Base-by-base conservation (phyloP, 2,888 invertebrate species). In the Spatulosminthurus flaviceps region DNA sequence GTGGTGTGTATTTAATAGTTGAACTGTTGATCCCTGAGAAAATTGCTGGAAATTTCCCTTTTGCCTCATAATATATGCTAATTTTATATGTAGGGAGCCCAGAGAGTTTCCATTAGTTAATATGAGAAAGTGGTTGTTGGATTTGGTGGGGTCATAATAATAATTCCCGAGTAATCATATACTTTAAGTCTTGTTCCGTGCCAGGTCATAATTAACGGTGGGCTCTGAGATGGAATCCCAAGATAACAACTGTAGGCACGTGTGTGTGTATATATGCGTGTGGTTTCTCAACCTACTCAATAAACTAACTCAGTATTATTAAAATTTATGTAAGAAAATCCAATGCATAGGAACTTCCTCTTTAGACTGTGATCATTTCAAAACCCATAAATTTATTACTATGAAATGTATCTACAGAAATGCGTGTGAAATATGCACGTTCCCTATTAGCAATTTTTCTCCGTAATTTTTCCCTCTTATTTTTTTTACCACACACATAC, bases 141-240 rank as follows among this genome's bases (percentile, higher is more conserved):
- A 51, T 51, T 51, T 51, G 5, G 51, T 51, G 9, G 34, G 34
- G 34, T 34, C 13, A 5, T 61, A 24, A 24, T 64, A 64, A 64
- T 64, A 64, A 24, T 64, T 64, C 64, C 64, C 1, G 24, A 11
- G 13, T 22, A 64, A 64, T 64, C 64, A 64, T 64, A 26, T 26
- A 24, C 26, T 22, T 28, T 69, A 74, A 74, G 70, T 28, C 66
- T 64, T 79, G 71, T 79, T 81, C 74, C 81, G 81, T 81, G 81
- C 67, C 61, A 74, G 70, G 64, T 43, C 77, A 79, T 81, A 81
- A 81, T 81, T 81, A 79, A 81, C 79, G 78, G 79, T 78, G 79
- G 28, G 34, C n/a, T 24, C n/a, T 22, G 64, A n/a, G n/a, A 64
- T 64, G 64, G 7, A 16, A 64, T 64, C 64, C 64, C 22, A 5